Base-by-base conservation (phyloP, 2,113 vertebrate genomes). In the Pitta sordida region DNA sequence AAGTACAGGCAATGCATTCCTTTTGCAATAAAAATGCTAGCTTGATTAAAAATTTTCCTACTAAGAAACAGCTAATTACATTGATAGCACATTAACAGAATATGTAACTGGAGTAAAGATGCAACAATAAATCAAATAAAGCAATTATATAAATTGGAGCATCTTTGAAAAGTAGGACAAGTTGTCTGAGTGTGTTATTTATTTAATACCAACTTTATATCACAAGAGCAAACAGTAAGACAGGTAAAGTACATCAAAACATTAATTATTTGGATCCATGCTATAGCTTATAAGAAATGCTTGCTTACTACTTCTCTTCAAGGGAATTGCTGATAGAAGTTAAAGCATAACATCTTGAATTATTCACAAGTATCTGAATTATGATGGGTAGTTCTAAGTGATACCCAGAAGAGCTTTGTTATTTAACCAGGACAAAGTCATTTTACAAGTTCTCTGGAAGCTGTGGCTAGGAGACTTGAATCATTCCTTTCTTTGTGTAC, bases 251-350 rank as follows among this genome's bases (percentile, higher is more conserved):
- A 85, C 65, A 73, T 95, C 32, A 69, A 90, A 94, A 91, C 97
- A 97, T 96, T 98, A 97, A 97, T 97, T 97, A 92, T 36, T 78
- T 78, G 80, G 65, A 76, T 79, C 93, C 75, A 53, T 94, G 65
- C 94, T 93, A 71, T 86, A 70, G 71, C 65, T 63, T 62, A 48
- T 37, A 73, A 75, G 92, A 90, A 93, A 86, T 93, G 86, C 46
- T 95, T 78, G 39, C 8, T 51, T 78, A 49, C 43, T 79, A 59
- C 59, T 79, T 75, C 89, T 81, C 76, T 96, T 93, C 69, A 27
- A 67, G 93, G 69, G 67, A 93, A 70, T 89, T 82, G 67, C 90
- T 92, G 70, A 83, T 91, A 83, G 89, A 58, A 62, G 52, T 84
- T 96, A 69, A 86, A 76, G 73, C 78, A 58, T 67, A 85, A 24